Conservation (phyloP, 1,140 invertebrate species). For the Popillia japonica region DNA sequence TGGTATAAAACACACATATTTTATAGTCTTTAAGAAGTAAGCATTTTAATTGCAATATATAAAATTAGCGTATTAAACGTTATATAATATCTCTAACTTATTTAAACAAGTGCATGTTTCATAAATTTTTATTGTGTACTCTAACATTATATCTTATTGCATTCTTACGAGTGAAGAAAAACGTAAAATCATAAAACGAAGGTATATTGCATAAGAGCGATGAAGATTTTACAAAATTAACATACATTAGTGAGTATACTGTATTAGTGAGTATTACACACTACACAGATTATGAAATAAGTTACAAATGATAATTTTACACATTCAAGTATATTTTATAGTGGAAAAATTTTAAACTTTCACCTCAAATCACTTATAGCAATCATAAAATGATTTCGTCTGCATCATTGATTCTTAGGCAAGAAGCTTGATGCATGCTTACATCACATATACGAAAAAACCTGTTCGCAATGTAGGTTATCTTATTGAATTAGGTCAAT, state of each 20-base stretch:
- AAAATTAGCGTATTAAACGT: neutral
- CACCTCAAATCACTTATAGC: constrained; percentile 33
- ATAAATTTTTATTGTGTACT: neutral
- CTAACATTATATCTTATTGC: neutral
- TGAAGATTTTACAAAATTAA: constrained; percentile 22
- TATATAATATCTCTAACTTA: too few relatives aligned
- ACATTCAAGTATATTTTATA: constrained; percentile 33
- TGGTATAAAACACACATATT: neutral
- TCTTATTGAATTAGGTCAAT: constrained; percentile 28
- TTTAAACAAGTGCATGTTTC: too few relatives aligned
- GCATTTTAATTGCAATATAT: neutral
- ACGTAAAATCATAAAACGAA: constrained; percentile 4
- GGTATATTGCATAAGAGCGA: neutral
- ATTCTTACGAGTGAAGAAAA: neutral
- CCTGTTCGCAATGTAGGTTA: constrained; percentile 31
- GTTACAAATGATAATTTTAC: constrained; percentile 33
- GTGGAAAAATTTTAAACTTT: constrained; percentile 35
- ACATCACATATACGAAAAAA: constrained; percentile 32
- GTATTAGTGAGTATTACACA: constrained; percentile 22
- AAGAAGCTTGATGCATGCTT: constrained; percentile 33
- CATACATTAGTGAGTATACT: constrained; percentile 17
- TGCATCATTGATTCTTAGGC: constrained; percentile 34
- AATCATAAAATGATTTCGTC: constrained; percentile 35
- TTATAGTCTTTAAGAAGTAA: neutral
- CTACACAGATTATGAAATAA: constrained; percentile 20